Base-by-base conservation (phyloP, 2,888 invertebrate genomes). In the Andrena hattorfiana region DNA sequence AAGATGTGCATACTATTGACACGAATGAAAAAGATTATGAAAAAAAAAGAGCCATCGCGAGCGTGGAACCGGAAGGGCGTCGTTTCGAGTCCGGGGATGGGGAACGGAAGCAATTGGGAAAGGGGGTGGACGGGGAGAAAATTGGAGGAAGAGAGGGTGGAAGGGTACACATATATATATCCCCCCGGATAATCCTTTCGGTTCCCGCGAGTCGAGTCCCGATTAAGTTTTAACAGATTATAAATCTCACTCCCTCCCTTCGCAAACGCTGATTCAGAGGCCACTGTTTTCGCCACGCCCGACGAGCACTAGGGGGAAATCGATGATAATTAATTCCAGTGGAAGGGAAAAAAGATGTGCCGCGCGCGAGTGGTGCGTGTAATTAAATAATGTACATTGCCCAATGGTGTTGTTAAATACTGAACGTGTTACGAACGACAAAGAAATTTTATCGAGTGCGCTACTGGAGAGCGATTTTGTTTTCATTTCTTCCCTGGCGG, bases 151-250 rank as follows among this genome's bases (percentile, higher is more conserved):
- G 42, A 16, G 8, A 35, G 23, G 20, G 10, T 51, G 23, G 32
- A 32, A 7, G 48, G 62, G 26, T n/a, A 79, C 23, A 64, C 26
- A 32, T 51, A 28, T 56, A 42, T 42, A 16, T 64, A 83, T 84
- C 83, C 85, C 81, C 85, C 26, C 26, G 8, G 16, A 67, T 23
- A 67, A 35, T 75, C 63, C 70, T 70, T 89, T 87, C 89, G 89
- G 87, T 84, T 88, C 88, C 85, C 86, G 90, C 80, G 69, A 64
- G 73, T 71, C 91, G 87, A 90, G 88, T 89, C 90, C 92, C 92
- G 92, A 91, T 93, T 93, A 92, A 93, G 93, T 93, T 93, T 93
- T 91, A 84, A 93, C 93, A 93, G 92, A 92, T 93, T 92, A 89
- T 83, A 87, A 89, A 86, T 85, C 75, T 82, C 78, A 70, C 51